phyloP scores from a whole-genome alignment of 2,113 vertebrate genomes.

The cat (Felis catus) region DNA sequence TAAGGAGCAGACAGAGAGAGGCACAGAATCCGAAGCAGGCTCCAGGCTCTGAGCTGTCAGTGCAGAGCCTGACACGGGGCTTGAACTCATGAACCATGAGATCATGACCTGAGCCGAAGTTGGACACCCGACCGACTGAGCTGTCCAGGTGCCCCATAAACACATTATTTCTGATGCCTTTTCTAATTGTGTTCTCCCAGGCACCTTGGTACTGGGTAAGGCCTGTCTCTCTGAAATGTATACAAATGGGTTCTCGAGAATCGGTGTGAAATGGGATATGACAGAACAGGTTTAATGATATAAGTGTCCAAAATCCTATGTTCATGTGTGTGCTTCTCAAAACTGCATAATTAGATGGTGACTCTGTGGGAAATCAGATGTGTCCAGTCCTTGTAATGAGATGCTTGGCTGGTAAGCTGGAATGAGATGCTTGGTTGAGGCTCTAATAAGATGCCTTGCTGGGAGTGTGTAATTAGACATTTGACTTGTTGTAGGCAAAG shows the following conservation, averaged over 20 bases:
- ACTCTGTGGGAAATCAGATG: conserved; percentile 4
- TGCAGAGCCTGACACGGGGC: too few species aligned
- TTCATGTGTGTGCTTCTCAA: not conserved
- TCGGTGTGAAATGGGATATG: not conserved
- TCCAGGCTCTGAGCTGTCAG: too few species aligned
- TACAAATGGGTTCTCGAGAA: not conserved
- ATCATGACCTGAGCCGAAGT: too few species aligned
- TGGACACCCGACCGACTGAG: too few species aligned
- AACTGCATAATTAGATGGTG: not conserved
- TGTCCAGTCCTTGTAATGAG: not conserved
- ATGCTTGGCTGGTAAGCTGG: not conserved
- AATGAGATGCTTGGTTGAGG: conserved; percentile 49
- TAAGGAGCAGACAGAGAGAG: too few species aligned
- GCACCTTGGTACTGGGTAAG: not conserved
- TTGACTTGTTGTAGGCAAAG: conserved; percentile 12
- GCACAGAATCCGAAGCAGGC: too few species aligned
- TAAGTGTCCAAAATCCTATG: not conserved
- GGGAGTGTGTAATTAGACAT: conserved; percentile 45
- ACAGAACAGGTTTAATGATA: not conserved
- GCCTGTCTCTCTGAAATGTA: not conserved
- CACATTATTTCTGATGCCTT: not conserved
- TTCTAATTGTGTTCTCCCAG: not conserved
- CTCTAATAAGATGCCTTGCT: conserved; percentile 52
- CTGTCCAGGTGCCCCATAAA: not conserved
- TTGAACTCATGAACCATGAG: too few species aligned